Conservation (phyloP, 2,113 vertebrate genomes). For the Haliaeetus leucogaster region DNA sequence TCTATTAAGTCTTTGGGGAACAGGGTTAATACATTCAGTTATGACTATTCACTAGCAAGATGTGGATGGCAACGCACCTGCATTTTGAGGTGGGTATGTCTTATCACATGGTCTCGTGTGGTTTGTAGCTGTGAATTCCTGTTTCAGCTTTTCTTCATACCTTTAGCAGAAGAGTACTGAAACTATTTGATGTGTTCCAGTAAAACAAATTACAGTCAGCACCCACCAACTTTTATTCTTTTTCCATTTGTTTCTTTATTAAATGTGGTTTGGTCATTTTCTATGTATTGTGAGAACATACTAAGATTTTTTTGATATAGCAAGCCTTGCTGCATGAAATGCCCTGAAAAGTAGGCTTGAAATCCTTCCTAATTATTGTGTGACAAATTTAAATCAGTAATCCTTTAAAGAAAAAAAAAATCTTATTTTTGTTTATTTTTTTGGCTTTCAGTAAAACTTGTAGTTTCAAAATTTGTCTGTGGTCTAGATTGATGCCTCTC, state of each 20-base stretch:
- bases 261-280: neutral
- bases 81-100: neutral
- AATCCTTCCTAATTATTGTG: neutral
- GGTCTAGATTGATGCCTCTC: neutral
- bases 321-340: neutral
- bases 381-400: neutral
- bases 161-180: conserved; percentile 30
- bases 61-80: conserved; percentile 1
- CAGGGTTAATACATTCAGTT: neutral
- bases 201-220: neutral
- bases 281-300: neutral
- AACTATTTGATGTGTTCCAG: conserved; percentile 30
- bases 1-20: neutral
- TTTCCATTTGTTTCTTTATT: neutral
- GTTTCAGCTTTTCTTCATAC: conserved; percentile 34
- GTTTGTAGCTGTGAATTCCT: conserved; percentile 73
- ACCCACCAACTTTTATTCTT: neutral
- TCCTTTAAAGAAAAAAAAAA: neutral
- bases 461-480: neutral
- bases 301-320: neutral
- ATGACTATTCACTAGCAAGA: neutral
- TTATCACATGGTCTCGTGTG: conserved; percentile 15
- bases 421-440: neutral
- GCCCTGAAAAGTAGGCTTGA: neutral
- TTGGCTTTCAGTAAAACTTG: neutral